Base-by-base conservation (phyloP, 2,113 vertebrate species). In the Perca schrenkii region DNA sequence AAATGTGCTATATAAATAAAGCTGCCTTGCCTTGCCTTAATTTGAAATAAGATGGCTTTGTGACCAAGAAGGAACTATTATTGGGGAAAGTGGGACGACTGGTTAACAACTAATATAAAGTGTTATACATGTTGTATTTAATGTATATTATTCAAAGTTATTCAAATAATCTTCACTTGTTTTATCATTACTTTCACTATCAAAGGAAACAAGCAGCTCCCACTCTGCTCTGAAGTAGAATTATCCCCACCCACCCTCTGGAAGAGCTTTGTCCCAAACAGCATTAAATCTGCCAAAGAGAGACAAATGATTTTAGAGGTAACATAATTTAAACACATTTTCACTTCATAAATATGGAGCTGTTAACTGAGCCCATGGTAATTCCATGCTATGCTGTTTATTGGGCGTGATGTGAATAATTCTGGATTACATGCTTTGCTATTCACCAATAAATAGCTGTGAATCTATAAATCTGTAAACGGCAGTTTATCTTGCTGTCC, bases 391-490 rank as follows among this genome's bases (percentile, higher is more conserved):
- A 43, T 53, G 58, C 70, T 54, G 52, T 88, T 77, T 75, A 88
- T 84, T 64, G 75, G 78, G 70, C 67, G 43, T 34, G 36, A 65
- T 62, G 79, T 90, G 84, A 89, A 92, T 83, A 84, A 90, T 87
- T 67, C 68, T 75, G 75, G 74, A 89, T 91, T 85, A 79, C 47
- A 77, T 76, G 64, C 34, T 66, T 73, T 81, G 62, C 74, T 84
- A 65, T 80, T 78, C 36, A 53, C n/a, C 66, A 84, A 90, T 80
- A 78, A 87, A 88, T 90, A 75, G 76, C 72, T 83, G 53, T 64
- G 43, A 80, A 90, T 91, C 74, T 74, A 73, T 79, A 78, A 79
- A 86, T 80, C 66, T 79, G 73, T 61, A 63, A 78, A 68, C 0
- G 5, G 12, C 47, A 58, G 21, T 88, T 90, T 67, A 77, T 91